Percentiles rank a stretch among this genome's conserved stretches.
phyloP scores from a whole-genome alignment of 2,888 invertebrate species.

The Mylabris sibirica region DNA sequence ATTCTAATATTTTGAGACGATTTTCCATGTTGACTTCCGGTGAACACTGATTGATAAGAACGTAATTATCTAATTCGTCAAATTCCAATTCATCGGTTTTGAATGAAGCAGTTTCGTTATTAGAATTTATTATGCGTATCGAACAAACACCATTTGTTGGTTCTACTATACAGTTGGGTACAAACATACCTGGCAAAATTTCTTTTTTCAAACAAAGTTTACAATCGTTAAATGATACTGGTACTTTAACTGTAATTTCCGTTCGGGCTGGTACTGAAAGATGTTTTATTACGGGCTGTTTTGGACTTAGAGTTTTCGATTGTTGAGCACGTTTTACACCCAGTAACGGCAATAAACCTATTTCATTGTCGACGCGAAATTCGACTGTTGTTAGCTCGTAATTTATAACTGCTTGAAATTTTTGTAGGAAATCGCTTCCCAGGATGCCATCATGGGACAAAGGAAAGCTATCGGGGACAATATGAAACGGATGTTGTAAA shows the following conservation, averaged over 20 bases:
- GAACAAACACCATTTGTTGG: slow-evolving; percentile 14
- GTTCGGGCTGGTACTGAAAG: slow-evolving; percentile 19
- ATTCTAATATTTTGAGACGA: slow-evolving; percentile 15
- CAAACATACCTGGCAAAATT: slow-evolving; percentile 19
- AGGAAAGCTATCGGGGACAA: slow-evolving; percentile 31
- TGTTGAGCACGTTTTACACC: no score
- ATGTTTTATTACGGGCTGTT: background rate
- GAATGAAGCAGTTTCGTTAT: slow-evolving; percentile 7
- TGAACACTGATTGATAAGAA: slow-evolving; percentile 15
- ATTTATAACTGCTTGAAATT: no score
- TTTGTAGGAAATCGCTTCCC: no score
- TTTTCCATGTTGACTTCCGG: background rate
- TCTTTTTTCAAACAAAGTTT: slow-evolving; percentile 22
- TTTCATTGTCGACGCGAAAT: no score
- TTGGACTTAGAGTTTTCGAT: no score
- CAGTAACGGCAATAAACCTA: no score
- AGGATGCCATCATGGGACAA: slow-evolving; percentile 33
- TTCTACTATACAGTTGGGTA: slow-evolving; percentile 21
- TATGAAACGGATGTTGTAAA: slow-evolving; percentile 26
- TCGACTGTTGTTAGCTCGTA: no score
- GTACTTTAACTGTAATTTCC: slow-evolving; percentile 13
- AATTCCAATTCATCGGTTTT: slow-evolving; percentile 15
- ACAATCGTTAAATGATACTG: slow-evolving; percentile 2
- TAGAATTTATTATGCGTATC: slow-evolving; percentile 14
- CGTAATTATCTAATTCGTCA: slow-evolving; percentile 17